Base-by-base conservation (phyloP, 1,140 invertebrate genomes). In the Ceratitis capitata region DNA sequence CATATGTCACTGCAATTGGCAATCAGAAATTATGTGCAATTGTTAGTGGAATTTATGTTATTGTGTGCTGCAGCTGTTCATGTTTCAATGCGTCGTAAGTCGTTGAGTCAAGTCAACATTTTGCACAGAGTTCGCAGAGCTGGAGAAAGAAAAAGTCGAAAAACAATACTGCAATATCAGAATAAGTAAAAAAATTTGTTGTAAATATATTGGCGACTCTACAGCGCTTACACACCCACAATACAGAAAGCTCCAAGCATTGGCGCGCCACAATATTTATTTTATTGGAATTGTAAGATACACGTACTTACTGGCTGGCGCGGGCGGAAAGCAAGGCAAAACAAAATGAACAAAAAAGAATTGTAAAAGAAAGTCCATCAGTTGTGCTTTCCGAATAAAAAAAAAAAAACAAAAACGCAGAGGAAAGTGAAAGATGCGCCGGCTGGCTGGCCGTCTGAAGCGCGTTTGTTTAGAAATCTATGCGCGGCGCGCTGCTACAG, bases 61-160 rank as follows among this genome's bases (percentile, higher is more conserved):
- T 29, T 35, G 29, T 35, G n/a, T 35, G 61, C 61, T 16, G 61
- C 61, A 35, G 61, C 32, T 69, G 61, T 69, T 69, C 32, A 35
- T 16, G 61, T 45, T n/a, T 78, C 19, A 23, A 78, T 78, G 69
- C 19, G 39, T 45, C n/a, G n/a, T n/a, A n/a, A n/a, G n/a, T 45
- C 26, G 69, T 78, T 78, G 69, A 45, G 69, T 78, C 69, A 78
- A 45, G 69, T 78, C 69, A 78, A 42, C 39, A 78, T 78, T n/a
- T 78, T 45, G 69, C 39, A n/a, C 32, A 78, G 69, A 26, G 19
- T 12, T 7, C 69, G n/a, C n/a, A n/a, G n/a, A 45, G 10, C 1
- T 26, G 39, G n/a, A 14, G 14, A 14, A 69, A 39, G 5, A 69
- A 69, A 69, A 29, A 53, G 29, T 16, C 2, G 14, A 2, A 7